A percentile compares a stretch with the other conserved stretches of the same genome.
Evolutionary conservation across 1,140 invertebrate genomes (phyloP).

Genomic region (Trichoplusia ni): DNA sequence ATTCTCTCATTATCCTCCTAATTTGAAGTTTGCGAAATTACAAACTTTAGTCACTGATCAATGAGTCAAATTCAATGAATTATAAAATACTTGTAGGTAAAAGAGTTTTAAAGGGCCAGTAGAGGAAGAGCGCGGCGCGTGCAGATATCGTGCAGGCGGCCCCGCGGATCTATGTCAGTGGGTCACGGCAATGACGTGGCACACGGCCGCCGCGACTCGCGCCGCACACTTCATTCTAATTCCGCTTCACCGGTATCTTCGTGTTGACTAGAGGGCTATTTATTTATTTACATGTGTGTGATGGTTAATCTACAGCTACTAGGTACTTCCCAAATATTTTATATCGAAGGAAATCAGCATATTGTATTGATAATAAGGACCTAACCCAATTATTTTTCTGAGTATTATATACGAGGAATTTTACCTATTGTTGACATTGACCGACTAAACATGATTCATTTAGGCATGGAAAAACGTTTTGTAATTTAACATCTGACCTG

Average conservation of each 20-base stretch:
- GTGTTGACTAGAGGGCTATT: slow-evolving; percentile 57
- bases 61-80: slow-evolving; percentile 23
- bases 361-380: no score
- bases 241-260: slow-evolving; percentile 77
- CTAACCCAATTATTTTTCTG: background rate
- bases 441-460: slow-evolving; percentile 56
- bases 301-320: slow-evolving; percentile 53
- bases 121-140: slow-evolving; percentile 75
- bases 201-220: slow-evolving; percentile 69
- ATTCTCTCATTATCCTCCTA: no score
- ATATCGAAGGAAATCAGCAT: background rate
- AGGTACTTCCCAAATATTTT: slow-evolving; percentile 29
- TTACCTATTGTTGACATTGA: slow-evolving; percentile 57
- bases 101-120: slow-evolving; percentile 54
- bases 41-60: background rate
- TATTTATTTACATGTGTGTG: slow-evolving; percentile 53
- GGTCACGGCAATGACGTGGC: slow-evolving; percentile 81
- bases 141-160: slow-evolving; percentile 80
- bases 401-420: slow-evolving; percentile 17
- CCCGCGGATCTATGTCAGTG: slow-evolving; percentile 79
- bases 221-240: slow-evolving; percentile 80
- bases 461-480: slow-evolving; percentile 39
- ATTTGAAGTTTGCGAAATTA: no score
- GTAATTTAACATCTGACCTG: no score
- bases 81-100: slow-evolving; percentile 37